Evolutionary conservation across 2,888 invertebrate species (phyloP).

Genomic region (Apamea sordens): DNA sequence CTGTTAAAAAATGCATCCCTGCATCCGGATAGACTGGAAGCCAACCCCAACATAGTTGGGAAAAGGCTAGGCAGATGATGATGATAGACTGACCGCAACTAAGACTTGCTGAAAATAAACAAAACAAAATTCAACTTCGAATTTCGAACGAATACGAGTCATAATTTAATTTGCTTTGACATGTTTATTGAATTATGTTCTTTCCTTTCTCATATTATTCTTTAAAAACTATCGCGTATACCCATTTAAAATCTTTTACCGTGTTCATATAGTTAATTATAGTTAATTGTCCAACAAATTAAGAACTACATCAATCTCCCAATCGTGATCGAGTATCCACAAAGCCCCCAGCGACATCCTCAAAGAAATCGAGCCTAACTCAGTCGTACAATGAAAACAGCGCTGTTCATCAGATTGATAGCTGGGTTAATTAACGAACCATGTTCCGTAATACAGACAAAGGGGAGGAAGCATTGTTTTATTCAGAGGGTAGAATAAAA

Average conservation of each 20-base stretch:
- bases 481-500: constrained; percentile 50
- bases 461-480: constrained; percentile 36
- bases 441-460: constrained; percentile 56
- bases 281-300: background rate
- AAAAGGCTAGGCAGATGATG: too few relatives aligned
- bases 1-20: background rate
- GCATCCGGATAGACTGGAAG: too few relatives aligned
- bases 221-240: background rate
- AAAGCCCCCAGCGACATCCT: background rate
- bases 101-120: too few relatives aligned
- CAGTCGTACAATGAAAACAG: constrained; percentile 65
- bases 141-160: too few relatives aligned
- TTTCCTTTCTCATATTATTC: background rate
- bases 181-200: too few relatives aligned
- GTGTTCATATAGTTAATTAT: too few relatives aligned
- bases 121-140: too few relatives aligned
- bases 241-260: background rate
- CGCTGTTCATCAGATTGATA: constrained; percentile 70
- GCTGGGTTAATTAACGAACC: constrained; percentile 71
- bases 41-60: too few relatives aligned
- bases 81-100: too few relatives aligned
- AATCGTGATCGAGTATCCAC: background rate
- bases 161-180: too few relatives aligned
- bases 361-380: constrained; percentile 59
- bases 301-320: background rate